Evolutionary conservation across 2,113 vertebrate species (phyloP), one percentile per base, ranked within the genome.

Genomic region (Helogale parvula): DNA sequence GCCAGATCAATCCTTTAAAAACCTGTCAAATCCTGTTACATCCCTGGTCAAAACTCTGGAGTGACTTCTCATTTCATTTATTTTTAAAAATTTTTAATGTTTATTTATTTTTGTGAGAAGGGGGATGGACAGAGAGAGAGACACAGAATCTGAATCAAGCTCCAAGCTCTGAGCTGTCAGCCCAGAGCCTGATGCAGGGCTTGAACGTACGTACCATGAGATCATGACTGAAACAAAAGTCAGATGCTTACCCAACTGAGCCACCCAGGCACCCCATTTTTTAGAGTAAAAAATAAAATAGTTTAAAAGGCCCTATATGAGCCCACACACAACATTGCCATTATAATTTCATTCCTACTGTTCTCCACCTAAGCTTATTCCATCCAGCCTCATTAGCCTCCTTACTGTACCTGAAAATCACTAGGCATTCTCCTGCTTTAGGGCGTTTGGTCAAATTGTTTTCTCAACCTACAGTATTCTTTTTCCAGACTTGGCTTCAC

Each of bases 1-100:
- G 57, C 35, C 35, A 85, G 19, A 85, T 33, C 57, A 23, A 52
- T 38, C 17, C 35, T 96, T 94, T 96, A 68, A 88, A 90, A 93
- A 71, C 11, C 31, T 88, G 52, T 82, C 57, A 96, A 47, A 65
- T 90, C 25, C 25, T 81, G 25, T 74, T 71, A 83, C 7, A 74
- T 9, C 25, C 19, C 88, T 77, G 66, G n/a, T 81, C 71, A 94
- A 65, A 97, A 82, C 50, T 29, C 50, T 66, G 9, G 52, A 89
- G 17, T 38, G 27, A 93, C 33, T 81, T 25, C 5, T 31, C 41
- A 72, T 71, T 96, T 80, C 52, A 79, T 93, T 90, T 12, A 13
- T 72, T 41, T 76, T 76, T 45, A 9, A 33, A 38, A 57, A 57
- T 15, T 60, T 60, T 60, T 60, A 9, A 60, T 60, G 57, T 23